Evolutionary conservation across 2,797 vertebrate species (phyloP), one percentile per base, ranked within the genome.

Genomic region (Neosalanx taihuensis): DNA sequence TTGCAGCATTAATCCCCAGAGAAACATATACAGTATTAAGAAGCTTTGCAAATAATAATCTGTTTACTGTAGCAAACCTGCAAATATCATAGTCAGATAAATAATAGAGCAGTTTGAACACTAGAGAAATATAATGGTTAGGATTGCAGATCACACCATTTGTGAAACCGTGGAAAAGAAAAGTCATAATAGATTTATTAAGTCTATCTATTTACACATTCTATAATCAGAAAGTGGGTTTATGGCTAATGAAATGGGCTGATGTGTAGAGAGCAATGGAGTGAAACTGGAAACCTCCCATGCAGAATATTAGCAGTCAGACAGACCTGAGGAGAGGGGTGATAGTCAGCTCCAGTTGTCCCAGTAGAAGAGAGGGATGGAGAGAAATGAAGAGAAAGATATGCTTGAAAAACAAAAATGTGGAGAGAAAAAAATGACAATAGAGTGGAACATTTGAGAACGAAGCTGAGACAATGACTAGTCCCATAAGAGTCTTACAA

Each of bases 311-410:
- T 56, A 67, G 65, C 29, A 56, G 65, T 29, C 15, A 30, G 26
- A n/a, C 18, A 64, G 62, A 67, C 26, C 49, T 33, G 26, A 53
- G 15, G 15, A 30, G 29, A 67, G 26, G 65, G 41, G 12, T 12
- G 41, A 46, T 46, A 46, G 41, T 46, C 41, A 2, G 41, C 41
- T 46, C 41, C 41, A 46, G 41, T 46, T 46, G 9, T 46, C 41
- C 10, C 41, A 46, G 41, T 46, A 70, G 70, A 30, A 58, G 64
- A 67, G 67, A 69, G 74, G 82, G 20, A 15, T n/a, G n/a, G n/a
- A 59, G 33, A 20, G n/a, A 23, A 10, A 49, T 18, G 4, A 33
- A 30, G 3, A 35, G 59, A 64, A 6, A 71, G 49, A 71, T 26
- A 51, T 30, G 23, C 26, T 30, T 13, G 66, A 20, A 64, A 49